Percentiles rank a stretch among this genome's conserved stretches.
Evolutionary conservation across 1,140 invertebrate genomes (phyloP).

Genomic region (Drosophila setifemur): DNA sequence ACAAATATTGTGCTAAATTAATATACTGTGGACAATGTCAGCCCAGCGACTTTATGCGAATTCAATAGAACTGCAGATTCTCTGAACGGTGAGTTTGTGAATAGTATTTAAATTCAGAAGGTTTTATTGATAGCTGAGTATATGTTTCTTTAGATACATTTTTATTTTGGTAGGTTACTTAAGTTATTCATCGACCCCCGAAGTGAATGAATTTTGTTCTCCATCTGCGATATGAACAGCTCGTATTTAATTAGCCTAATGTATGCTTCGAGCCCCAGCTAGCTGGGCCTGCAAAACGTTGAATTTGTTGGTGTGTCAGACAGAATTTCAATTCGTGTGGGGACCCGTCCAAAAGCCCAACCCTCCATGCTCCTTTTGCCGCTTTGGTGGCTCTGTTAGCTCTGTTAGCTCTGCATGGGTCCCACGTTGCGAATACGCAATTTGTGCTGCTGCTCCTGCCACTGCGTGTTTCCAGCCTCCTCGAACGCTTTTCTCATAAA

Average conservation of each 20-base stretch:
- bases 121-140: neutral
- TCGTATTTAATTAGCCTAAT: conserved; percentile 62
- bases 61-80: conserved; percentile 28
- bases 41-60: conserved; percentile 44
- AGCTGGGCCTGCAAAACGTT: conserved; percentile 12
- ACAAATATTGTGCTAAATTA: conserved; percentile 30
- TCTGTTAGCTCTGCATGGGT: conserved; percentile 39
- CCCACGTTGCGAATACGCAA: conserved; percentile 65
- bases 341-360: conserved; percentile 3
- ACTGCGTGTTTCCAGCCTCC: conserved; percentile 24
- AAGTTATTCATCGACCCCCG: no score
- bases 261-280: conserved; percentile 17
- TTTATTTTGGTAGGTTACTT: no score
- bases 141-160: neutral
- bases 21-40: conserved; percentile 26
- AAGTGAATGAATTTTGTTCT: no score
- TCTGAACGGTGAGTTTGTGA: conserved; percentile 54
- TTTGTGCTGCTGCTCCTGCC: conserved; percentile 28
- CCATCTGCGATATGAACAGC: conserved; percentile 4
- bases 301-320: conserved; percentile 14
- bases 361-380: neutral
- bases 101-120: neutral
- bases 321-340: conserved; percentile 21
- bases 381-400: conserved; percentile 26
- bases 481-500: conserved; percentile 65